A percentile compares a stretch with the other conserved stretches of the same genome.
These are phyloP conservation scores for Cololabis saira DNA, from an alignment of 2,113 vertebrate species.

Conservation along the genomic window DNA sequence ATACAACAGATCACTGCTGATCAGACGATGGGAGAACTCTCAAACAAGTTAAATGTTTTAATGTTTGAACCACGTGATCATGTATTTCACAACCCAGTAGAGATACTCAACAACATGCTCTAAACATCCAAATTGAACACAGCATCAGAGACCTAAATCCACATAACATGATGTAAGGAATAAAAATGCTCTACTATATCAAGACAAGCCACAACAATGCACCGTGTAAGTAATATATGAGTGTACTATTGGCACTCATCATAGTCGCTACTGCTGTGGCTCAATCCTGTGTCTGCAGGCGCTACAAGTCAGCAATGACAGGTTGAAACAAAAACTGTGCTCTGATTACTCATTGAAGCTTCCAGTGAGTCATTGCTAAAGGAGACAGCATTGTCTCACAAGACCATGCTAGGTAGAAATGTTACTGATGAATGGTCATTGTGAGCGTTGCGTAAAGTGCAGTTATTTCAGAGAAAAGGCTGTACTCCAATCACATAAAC, in stretches of 20 bases:
- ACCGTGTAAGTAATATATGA: conserved; percentile 57
- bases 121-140: conserved; percentile 9
- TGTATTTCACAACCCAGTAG: conserved; percentile 27
- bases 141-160: conserved; percentile 30
- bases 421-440: conserved; percentile 15
- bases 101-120: conserved; percentile 9
- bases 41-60: conserved; percentile 40
- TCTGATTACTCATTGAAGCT: conserved; percentile 74
- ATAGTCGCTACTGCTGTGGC: conserved; percentile 59
- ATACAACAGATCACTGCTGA: conserved; percentile 13
- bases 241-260: conserved; percentile 44
- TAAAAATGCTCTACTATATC: conserved; percentile 14
- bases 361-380: conserved; percentile 73
- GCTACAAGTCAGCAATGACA: conserved; percentile 60
- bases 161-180: conserved; percentile 13
- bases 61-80: conserved; percentile 28
- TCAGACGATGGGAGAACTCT: conserved; percentile 13
- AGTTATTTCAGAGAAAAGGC: background rate
- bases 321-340: conserved; percentile 73
- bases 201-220: conserved; percentile 16
- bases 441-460: conserved; percentile 20
- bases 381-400: conserved; percentile 67
- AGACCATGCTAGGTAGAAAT: conserved; percentile 31
- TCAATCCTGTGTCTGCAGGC: conserved; percentile 74
- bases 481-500: background rate